Base-by-base conservation (phyloP, 2,797 vertebrate species). In the Enteromius paludinosus region DNA sequence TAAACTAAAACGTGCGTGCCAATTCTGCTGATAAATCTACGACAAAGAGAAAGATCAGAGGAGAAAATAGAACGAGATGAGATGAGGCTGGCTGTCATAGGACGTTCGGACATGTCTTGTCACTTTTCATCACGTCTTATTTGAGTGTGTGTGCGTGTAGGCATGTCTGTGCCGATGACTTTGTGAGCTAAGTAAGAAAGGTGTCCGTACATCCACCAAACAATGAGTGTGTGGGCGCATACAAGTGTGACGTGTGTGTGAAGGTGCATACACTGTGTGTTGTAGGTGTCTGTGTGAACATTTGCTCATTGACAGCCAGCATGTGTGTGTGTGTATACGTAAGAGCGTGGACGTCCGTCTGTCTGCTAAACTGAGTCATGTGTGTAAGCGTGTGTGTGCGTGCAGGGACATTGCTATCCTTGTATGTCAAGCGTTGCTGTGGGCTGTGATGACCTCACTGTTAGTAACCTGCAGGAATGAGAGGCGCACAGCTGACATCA, bases 401-500 rank as follows among this genome's bases (percentile, higher is more conserved):
- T n/a, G 82, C 85, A 23, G 79, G 79, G 70, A 54, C 81, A 45
- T 68, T 59, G 71, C 59, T 66, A 86, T 82, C 85, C 90, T 90
- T 92, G 91, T 91, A 93, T 93, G 93, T 94, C 92, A 93, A 85
- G 85, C 85, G 71, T 85, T 70, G 87, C 92, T 85, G 49, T 88
- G 85, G 91, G 92, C 90, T 84, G 86, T 88, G 86, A 88, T 92
- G 92, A 93, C 90, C 91, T 90, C 87, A 90, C 88, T 75, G 85
- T 86, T 84, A 81, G 69, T 75, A 59, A 85, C 89, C 87, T 74
- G 54, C 65, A 71, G 79, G 56, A 89, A 52, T 56, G 59, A 87
- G 73, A 84, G 85, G 87, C 88, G 79, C 89, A 87, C 20, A 84
- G 84, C 89, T 90, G 84, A 90, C 86, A 90, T 89, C 72, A 28